Base-by-base conservation (phyloP, 2,797 vertebrate species). In the Lepilemur ruficaudatus region DNA sequence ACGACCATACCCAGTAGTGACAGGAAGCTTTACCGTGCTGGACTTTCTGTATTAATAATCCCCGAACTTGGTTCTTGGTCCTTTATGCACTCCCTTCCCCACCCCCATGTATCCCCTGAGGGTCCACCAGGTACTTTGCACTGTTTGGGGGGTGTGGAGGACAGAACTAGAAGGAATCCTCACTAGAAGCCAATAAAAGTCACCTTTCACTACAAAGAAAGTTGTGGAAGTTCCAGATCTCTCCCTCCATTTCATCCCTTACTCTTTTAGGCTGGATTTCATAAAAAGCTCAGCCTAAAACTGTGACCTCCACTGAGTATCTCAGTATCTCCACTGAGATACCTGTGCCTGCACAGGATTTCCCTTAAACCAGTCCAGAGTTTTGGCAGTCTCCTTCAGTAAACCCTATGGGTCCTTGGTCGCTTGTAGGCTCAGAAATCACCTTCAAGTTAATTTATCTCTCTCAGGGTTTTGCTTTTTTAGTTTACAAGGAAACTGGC, bases 381-480 rank as follows among this genome's bases (percentile, higher is more conserved):
- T 83, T 50, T 59, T 93, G 41, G 65, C 65, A 52, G 7, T 75
- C 32, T 91, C 73, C 63, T 69, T 87, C 35, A 20, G 55, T 75
- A 88, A 57, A 52, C 46, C n/a, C 35, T 10, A 5, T 8, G 12
- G 69, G 18, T 28, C n/a, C 10, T 57, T 78, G 67, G 61, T 69
- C 4, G 23, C 69, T 13, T 23, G 10, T 14, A 75, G 76, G 43
- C 69, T 59, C 20, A 38, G 67, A 65, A 91, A 80, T 76, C 7
- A 76, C 35, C 22, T 95, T 89, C 28, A 86, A 63, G 50, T 96
- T 86, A 50, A 57, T 85, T 83, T 57, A 25, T 70, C 72, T 94
- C 63, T 85, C 57, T 93, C 15, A 3, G 20, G 13, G 8, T 35
- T 83, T 83, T 88, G 23, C 38, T 48, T 59, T 63, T 73, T 89